Base-by-base conservation (phyloP, 2,113 vertebrate species). In the Labrus mixtus region DNA sequence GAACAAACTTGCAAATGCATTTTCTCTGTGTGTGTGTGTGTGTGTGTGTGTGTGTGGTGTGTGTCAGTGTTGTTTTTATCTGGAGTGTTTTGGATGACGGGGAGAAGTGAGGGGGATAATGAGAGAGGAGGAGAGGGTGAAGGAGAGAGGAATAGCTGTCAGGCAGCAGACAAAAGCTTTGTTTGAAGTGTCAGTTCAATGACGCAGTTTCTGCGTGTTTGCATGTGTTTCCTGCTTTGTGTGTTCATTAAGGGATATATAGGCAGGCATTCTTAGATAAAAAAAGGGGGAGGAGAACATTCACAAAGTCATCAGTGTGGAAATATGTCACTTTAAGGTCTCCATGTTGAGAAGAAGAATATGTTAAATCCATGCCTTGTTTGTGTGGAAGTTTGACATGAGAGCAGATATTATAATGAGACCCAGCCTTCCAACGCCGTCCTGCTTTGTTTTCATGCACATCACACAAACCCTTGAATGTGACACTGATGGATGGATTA, bases 81-180 rank as follows among this genome's bases (percentile, higher is more conserved):
- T 3, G 29, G 65, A 69, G 79, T 82, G 85, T 87, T 86, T 88
- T 65, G 86, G 86, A 90, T 86, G 91, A 90, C 89, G 84, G 84
- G 72, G 84, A 89, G 84, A 84, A 86, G 86, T 80, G 86, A 90
- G 86, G 86, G 83, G 89, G 87, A 90, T 92, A 90, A 92, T 92
- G 87, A 92, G 89, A 82, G 81, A 79, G 88, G 86, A 86, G 88
- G 87, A 85, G 87, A 71, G 87, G 89, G 90, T 82, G 84, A 73
- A 78, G 82, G 76, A 84, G 79, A 89, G 89, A 86, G 91, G 86
- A 91, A 79, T 86, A 80, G 88, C 86, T 92, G 91, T 90, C 91
- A 92, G 91, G 81, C 86, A 59, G 85, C 85, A 90, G 91, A 92
- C 91, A 89, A 90, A 90, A 90, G 91, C 91, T 90, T 91, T 91